phyloP scores from a whole-genome alignment of 2,888 invertebrate species.

The Lamellibrachia columna region DNA sequence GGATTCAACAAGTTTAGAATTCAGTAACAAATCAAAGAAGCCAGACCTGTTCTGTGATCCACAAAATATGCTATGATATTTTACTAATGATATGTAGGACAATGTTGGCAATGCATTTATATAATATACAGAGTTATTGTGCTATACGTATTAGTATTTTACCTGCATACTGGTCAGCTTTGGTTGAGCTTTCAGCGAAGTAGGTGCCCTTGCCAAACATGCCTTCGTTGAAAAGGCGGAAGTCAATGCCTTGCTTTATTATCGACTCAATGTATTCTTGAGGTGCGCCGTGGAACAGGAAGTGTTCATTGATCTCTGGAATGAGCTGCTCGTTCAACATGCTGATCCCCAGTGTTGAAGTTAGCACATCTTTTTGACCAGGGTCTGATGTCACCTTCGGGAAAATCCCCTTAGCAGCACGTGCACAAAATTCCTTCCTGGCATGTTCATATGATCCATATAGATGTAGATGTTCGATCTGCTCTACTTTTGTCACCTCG shows the following conservation, averaged over 20 bases:
- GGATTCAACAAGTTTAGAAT: too few species aligned
- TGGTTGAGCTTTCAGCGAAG: conserved; percentile 49
- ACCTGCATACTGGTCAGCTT: conserved; percentile 53
- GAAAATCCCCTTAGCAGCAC: background rate
- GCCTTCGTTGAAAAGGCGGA: conserved; percentile 37
- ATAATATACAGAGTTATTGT: background rate
- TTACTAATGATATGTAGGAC: too few species aligned
- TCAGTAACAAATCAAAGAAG: too few species aligned
- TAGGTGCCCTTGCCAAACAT: conserved; percentile 47
- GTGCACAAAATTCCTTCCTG: background rate
- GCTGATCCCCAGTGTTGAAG: background rate
- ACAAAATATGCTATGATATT: too few species aligned
- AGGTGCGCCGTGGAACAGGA: conserved; percentile 49
- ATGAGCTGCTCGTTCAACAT: conserved; percentile 20
- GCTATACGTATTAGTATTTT: background rate
- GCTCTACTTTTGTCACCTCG: conserved; percentile 24
- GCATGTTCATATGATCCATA: background rate
- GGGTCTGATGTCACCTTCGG: background rate
- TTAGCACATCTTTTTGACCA: background rate
- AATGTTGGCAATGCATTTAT: background rate
- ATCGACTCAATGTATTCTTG: conserved; percentile 8
- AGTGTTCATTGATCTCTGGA: conserved; percentile 46
- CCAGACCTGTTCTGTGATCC: too few species aligned
- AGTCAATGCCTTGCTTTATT: conserved; percentile 43
- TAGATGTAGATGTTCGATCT: conserved; percentile 25